Evolutionary conservation across 2,797 vertebrate species (phyloP), one percentile per base, ranked within the genome.

Genomic region (Lepus oiostolus): DNA sequence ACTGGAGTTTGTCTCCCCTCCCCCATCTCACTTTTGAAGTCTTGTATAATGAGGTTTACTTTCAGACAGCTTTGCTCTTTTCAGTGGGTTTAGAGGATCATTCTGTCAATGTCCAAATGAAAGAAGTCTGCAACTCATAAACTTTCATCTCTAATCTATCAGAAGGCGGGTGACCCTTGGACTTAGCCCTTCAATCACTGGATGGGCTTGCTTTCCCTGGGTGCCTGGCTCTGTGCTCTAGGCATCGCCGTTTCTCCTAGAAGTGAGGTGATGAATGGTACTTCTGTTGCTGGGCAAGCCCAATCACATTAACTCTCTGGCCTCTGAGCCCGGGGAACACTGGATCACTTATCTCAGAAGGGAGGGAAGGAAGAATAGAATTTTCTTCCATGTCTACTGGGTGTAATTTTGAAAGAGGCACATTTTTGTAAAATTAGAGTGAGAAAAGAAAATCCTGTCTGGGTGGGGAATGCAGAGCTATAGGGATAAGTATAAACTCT

Each of bases 351-450:
- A 76, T 24, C 60, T 82, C 32, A 80, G 70, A 91, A 79, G 28
- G 50, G 67, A 96, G 71, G 65, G 47, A 76, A 84, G 16, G 21
- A 83, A 67, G 38, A 76, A 70, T 1, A 60, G 26, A 89, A 38
- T 91, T 87, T 87, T 21, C 65, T 95, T 92, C 62, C 74, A 4
- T 80, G 26, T 94, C 81, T 93, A 76, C 28, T 22, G 32, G 52
- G 87, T 85, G 6, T 16, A 42, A 85, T 81, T 95, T 95, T 85
- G 81, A 93, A 79, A 94, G n/a, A 92, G n/a, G 68, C 26, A 67
- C 9, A 7, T 83, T 89, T 93, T 81, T 77, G 65, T 83, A 67
- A 79, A 79, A 82, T 92, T 86, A 81, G 60, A 89, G 4, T 84
- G 74, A 79, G 62, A 62, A 77, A 63, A 91, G 50, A 88, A 92